These are phyloP conservation scores for Diarsia rubi DNA, from an alignment of 2,888 invertebrate species.

Conservation along the genomic window DNA sequence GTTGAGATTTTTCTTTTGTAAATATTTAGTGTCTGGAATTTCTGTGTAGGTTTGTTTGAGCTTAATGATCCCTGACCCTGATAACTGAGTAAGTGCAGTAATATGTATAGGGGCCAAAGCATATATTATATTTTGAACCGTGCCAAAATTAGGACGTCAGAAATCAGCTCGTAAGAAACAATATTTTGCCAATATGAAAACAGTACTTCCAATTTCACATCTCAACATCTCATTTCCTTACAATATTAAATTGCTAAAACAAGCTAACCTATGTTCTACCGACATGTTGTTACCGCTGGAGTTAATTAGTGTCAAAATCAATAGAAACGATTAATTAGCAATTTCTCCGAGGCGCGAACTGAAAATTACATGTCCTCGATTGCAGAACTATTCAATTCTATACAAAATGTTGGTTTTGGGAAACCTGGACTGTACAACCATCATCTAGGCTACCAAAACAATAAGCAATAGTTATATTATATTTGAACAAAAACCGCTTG, in stretches of 20 bases:
- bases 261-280: conserved; percentile 4
- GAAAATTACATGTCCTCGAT: conserved; percentile 14
- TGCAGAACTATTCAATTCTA: neutral
- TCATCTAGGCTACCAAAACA: neutral
- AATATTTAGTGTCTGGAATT: conserved; percentile 20
- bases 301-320: conserved; percentile 24
- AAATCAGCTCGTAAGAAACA: neutral
- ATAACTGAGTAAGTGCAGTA: neutral
- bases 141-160: neutral
- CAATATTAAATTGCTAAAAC: conserved; percentile 3
- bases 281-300: neutral
- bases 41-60: neutral
- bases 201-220: neutral
- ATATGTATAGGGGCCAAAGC: neutral
- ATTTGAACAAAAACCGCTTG: neutral
- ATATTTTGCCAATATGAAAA: neutral
- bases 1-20: conserved; percentile 44
- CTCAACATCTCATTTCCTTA: neutral
- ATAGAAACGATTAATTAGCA: conserved; percentile 18
- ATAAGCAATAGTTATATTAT: neutral
- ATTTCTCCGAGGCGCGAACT: conserved; percentile 9
- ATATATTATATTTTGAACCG: neutral
- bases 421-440: neutral
- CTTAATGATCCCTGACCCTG: conserved; percentile 15
- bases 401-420: neutral